Evolutionary conservation across 2,797 vertebrate species (phyloP), one percentile per base, ranked within the genome.

Genomic region (Garrulus glandarius): DNA sequence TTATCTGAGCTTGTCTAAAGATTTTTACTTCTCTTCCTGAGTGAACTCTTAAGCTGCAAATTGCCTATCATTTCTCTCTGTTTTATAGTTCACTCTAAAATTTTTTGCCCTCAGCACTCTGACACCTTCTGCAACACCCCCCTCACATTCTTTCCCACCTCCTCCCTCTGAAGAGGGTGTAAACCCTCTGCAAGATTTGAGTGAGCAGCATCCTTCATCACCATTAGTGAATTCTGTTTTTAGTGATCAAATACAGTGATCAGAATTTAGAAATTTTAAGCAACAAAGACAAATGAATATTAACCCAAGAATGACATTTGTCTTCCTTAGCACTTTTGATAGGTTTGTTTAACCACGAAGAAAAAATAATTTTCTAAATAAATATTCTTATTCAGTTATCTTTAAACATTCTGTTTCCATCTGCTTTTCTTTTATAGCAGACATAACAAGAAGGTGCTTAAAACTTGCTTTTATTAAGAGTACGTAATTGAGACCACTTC

Each of bases 1-100:
- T 92, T 95, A 95, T 92, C 84, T 95, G 32, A 92, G 77, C 59
- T 89, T 76, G 77, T 88, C 77, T 94, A 74, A 95, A 93, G 77
- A 76, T 70, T 97, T 94, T 90, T 92, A 60, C 36, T 75, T 92
- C 24, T 94, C 37, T 43, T 91, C 30, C 57, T 49, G 39, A 84
- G 63, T 5, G 6, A 91, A 87, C 29, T 74, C 53, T 39, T 91
- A 81, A 84, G 39, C 36, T 56, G 29, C 5, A 71, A 69, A 72
- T 69, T 94, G 36, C 15, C 24, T 68, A 53, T 80, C 27, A 5
- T 68, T 89, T 18, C 43, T 87, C 39, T 92, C 46, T 75, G 17
- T 22, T 24, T 81, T 81, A 79, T 10, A 90, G 49, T 56, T 89
- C 52, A 77, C 63, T 24, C 55, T 78, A 46, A 94, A 85, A 71